These are phyloP conservation scores for Lordiphosa fenestrarum DNA, from an alignment of 2,888 invertebrate genomes.

Conservation along the genomic window DNA sequence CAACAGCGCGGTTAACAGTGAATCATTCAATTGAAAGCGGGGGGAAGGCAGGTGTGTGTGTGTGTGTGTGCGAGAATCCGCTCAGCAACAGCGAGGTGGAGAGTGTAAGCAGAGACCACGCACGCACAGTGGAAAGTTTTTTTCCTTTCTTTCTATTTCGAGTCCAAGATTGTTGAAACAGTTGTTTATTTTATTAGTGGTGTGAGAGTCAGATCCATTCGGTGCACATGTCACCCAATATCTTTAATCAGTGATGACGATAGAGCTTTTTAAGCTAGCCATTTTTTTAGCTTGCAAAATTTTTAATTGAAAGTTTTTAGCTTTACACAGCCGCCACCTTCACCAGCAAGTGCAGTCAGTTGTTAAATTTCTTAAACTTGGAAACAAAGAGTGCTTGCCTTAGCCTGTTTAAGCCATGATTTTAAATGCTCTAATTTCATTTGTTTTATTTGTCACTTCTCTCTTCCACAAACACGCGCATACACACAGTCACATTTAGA, in stretches of 20 bases:
- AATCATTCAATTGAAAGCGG: background rate
- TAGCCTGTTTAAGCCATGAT: no score
- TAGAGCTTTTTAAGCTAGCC: background rate
- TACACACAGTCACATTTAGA: no score
- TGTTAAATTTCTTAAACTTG: no score
- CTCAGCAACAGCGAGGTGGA: conserved; percentile 15
- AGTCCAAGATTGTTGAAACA: conserved; percentile 50
- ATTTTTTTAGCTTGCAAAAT: no score
- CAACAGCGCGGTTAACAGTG: conserved; percentile 10
- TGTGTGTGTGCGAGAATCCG: conserved; percentile 6
- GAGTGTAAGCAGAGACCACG: conserved; percentile 6
- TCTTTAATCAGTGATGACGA: background rate
- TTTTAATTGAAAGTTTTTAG: no score
- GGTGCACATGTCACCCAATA: conserved; percentile 7
- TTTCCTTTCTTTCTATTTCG: conserved; percentile 36
- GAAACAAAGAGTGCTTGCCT: no score
- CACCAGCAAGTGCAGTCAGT: no score
- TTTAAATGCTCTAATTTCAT: no score
- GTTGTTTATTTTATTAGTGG: conserved; percentile 33
- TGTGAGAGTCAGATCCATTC: conserved; percentile 5
- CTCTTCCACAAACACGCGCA: no score
- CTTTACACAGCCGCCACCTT: no score
- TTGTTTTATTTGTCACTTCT: no score
- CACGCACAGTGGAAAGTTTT: conserved; percentile 39
- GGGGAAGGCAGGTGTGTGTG: conserved; percentile 4